Evolutionary conservation across 2,888 invertebrate species (phyloP).

Genomic region (Hirtodrosophila histrioides): DNA sequence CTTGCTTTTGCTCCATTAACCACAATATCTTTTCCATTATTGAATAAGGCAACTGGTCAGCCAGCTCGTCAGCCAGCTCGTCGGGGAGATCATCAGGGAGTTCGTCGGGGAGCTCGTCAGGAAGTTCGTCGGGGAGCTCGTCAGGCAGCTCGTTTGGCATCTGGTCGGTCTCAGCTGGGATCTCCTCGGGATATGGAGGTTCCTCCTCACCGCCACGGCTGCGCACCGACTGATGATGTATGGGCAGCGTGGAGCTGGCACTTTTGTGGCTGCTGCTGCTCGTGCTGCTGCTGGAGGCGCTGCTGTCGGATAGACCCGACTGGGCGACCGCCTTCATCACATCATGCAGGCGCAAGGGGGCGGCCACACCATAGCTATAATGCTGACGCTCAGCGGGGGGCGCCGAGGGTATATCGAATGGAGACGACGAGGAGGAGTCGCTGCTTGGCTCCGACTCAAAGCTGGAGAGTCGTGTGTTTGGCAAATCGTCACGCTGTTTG

Average conservation of each 20-base stretch:
- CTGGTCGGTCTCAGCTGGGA: background rate
- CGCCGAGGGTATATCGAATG: slow-evolving; percentile 23
- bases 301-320: slow-evolving; percentile 40
- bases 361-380: background rate
- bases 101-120: too few relatives aligned
- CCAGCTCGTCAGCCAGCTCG: too few relatives aligned
- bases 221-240: slow-evolving; percentile 17
- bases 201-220: slow-evolving; percentile 34
- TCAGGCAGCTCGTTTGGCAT: too few relatives aligned
- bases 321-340: slow-evolving; percentile 42
- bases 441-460: slow-evolving; percentile 42
- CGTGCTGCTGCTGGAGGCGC: slow-evolving; percentile 40
- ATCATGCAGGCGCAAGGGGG: slow-evolving; percentile 24
- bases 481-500: slow-evolving; percentile 30
- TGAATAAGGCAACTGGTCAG: background rate
- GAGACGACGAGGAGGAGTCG: slow-evolving; percentile 23
- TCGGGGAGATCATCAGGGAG: too few relatives aligned
- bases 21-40: slow-evolving; percentile 28
- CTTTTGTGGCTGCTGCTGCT: slow-evolving; percentile 32
- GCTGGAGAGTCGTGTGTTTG: slow-evolving; percentile 11
- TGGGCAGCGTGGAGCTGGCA: slow-evolving; percentile 18
- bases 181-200: slow-evolving; percentile 4
- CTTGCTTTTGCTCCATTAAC: slow-evolving; percentile 20
- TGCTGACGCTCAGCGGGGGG: slow-evolving; percentile 7
- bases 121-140: too few relatives aligned